phyloP scores from a whole-genome alignment of 2,113 vertebrate species.

The Perccottus glenii region DNA sequence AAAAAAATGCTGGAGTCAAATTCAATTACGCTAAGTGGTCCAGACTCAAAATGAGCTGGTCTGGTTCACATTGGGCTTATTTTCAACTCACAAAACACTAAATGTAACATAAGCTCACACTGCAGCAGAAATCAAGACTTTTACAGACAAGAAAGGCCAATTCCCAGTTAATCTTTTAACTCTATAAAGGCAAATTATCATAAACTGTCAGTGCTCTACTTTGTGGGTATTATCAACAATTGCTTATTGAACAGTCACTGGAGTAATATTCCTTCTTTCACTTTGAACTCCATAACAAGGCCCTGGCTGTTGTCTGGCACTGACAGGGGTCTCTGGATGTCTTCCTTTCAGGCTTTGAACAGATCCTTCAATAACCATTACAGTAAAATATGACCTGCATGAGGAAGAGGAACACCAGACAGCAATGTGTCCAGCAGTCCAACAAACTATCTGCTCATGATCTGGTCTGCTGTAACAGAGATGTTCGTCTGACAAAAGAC shows the following conservation, averaged over 20 bases:
- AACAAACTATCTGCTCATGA: constrained; percentile 27
- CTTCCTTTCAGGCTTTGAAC: constrained; percentile 24
- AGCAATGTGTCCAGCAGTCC: constrained; percentile 35
- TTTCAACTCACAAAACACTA: constrained; percentile 64
- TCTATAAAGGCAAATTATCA: constrained; percentile 55
- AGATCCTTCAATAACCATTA: constrained; percentile 32
- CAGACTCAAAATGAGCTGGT: constrained; percentile 57
- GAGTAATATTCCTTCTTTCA: constrained; percentile 21
- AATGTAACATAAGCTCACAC: constrained; percentile 54
- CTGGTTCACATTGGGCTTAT: constrained; percentile 64
- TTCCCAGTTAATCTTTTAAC: constrained; percentile 51
- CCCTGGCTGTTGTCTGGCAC: constrained; percentile 14
- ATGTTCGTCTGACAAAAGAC: constrained; percentile 22
- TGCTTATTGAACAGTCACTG: background rate
- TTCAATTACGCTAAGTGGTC: constrained; percentile 74
- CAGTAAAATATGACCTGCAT: constrained; percentile 35
- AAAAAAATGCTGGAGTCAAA: constrained; percentile 66
- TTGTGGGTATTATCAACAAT: constrained; percentile 31
- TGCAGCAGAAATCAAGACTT: constrained; percentile 48
- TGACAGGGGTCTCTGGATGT: constrained; percentile 26
- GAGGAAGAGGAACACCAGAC: constrained; percentile 37
- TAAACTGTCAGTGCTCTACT: constrained; percentile 40
- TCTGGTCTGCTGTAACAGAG: constrained; percentile 7
- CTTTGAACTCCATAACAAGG: constrained; percentile 38
- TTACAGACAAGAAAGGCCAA: constrained; percentile 44